Percentiles rank a stretch among this genome's conserved stretches.
Evolutionary conservation across 1,140 invertebrate genomes (phyloP).

Genomic region (Scaptomyza hsui): DNA sequence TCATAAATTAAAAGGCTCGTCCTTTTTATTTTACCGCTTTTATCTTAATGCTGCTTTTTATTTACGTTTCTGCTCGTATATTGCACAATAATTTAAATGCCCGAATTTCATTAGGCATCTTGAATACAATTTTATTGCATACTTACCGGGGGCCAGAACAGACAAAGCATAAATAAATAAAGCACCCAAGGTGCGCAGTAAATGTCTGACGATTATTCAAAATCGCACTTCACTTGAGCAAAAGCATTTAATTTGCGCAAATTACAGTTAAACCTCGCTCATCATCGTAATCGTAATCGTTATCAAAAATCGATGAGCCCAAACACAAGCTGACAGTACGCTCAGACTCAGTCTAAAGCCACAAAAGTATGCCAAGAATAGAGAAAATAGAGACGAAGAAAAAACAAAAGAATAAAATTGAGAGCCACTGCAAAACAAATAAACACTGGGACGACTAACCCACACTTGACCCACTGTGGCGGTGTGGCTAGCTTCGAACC

Average conservation of each 20-base stretch:
- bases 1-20: constrained; percentile 67
- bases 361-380: constrained; percentile 3
- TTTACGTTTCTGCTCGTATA: constrained; percentile 21
- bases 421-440: constrained; percentile 33
- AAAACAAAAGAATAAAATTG: constrained; percentile 10
- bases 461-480: constrained; percentile 43
- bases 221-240: constrained; percentile 12
- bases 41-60: constrained; percentile 57
- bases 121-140: constrained; percentile 72
- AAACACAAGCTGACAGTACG: constrained; percentile 2
- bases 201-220: constrained; percentile 57
- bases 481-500: constrained; percentile 2
- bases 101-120: constrained; percentile 66
- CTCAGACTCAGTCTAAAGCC: background rate
- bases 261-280: constrained; percentile 17
- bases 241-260: constrained; percentile 36
- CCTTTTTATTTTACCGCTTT: constrained; percentile 49
- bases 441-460: constrained; percentile 29
- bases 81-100: constrained; percentile 71
- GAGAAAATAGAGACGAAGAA: constrained; percentile 3
- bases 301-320: constrained; percentile 19
- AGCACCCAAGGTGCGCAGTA: constrained; percentile 19
- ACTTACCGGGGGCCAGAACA: constrained; percentile 34
- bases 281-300: constrained; percentile 10
- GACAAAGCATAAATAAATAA: constrained; percentile 22